Conservation (phyloP, 2,113 vertebrate genomes). For the Saguinus midas region DNA sequence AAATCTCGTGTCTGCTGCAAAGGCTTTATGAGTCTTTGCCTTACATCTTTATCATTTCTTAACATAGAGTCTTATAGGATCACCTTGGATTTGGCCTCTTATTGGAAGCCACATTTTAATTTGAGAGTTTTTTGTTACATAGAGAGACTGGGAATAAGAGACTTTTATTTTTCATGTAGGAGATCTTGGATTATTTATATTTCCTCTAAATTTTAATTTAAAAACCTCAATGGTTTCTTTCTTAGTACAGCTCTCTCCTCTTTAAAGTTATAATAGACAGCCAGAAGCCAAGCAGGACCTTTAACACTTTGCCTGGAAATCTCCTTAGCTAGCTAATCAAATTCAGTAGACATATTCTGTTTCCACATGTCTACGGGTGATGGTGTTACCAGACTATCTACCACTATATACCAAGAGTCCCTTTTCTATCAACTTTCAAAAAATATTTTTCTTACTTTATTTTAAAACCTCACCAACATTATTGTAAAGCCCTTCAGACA, state of each 20-base stretch:
- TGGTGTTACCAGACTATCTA: background rate
- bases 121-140: slow-evolving; percentile 20
- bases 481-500: background rate
- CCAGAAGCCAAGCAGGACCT: background rate
- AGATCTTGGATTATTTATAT: background rate
- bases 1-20: background rate
- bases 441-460: background rate
- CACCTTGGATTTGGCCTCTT: background rate
- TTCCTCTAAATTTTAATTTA: background rate
- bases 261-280: background rate
- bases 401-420: background rate
- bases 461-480: background rate
- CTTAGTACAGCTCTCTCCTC: background rate
- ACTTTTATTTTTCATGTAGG: slow-evolving; percentile 2
- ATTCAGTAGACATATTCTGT: background rate
- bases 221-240: background rate
- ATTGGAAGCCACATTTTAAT: slow-evolving; percentile 1
- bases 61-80: background rate
- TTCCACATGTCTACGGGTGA: background rate
- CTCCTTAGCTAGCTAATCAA: background rate
- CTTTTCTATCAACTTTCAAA: background rate
- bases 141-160: background rate
- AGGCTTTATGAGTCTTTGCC: background rate
- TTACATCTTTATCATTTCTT: background rate
- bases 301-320: background rate